Percentiles rank a stretch among this genome's conserved stretches.
phyloP scores from a whole-genome alignment of 2,797 vertebrate genomes.

The Lycodopsis pacificus region DNA sequence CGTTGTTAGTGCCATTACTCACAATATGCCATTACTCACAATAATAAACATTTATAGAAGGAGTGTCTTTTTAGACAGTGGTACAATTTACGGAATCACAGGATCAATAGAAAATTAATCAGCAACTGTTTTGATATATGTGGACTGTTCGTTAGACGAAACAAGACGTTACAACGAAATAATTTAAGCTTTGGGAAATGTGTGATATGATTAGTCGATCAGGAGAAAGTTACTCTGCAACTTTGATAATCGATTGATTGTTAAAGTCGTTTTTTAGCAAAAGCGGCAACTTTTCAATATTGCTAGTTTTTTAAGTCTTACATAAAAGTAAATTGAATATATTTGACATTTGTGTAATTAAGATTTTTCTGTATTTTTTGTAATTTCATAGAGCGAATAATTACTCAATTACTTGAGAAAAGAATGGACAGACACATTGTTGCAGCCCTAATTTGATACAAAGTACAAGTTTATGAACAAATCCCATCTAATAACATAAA shows the following conservation, averaged over 20 bases:
- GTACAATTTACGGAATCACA: neutral
- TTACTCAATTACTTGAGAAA: neutral
- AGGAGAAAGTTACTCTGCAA: neutral
- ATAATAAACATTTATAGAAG: neutral
- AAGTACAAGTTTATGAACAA: conserved; percentile 5
- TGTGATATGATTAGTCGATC: neutral
- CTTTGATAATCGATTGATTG: neutral
- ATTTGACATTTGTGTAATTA: neutral
- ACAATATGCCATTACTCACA: neutral
- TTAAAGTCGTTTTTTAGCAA: neutral
- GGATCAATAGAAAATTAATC: neutral
- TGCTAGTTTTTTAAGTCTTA: neutral
- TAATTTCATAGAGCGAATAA: conserved; percentile 2
- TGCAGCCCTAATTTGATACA: neutral
- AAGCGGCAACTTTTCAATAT: neutral
- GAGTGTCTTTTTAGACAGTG: neutral
- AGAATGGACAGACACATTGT: neutral
- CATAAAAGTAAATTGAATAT: neutral
- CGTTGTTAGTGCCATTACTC: neutral
- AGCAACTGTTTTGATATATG: neutral
- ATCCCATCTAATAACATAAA: conserved; percentile 19
- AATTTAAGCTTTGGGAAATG: neutral
- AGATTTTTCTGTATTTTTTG: neutral
- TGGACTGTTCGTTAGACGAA: neutral
- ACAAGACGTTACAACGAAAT: neutral